Evolutionary conservation across 1,140 invertebrate species (phyloP), one percentile per base, ranked within the genome.

Genomic region (Melitaea cinxia): DNA sequence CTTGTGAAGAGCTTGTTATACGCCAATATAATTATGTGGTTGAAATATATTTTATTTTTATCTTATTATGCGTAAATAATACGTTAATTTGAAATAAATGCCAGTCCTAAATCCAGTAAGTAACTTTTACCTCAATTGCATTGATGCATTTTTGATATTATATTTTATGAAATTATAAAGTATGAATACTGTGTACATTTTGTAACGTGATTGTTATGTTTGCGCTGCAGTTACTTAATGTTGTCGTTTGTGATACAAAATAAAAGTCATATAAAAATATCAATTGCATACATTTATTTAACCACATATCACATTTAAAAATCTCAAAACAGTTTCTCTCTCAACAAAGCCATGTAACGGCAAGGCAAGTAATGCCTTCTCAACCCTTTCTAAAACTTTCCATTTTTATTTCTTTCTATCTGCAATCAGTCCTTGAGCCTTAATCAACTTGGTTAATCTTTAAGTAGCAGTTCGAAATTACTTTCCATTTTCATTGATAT

Each of bases 221-320:
- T 87, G 86, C 86, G 80, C 79, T 90, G 85, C 85, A 88, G 88
- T 88, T 33, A 33, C 30, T 33, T 90, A 86, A 88, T 90, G 88
- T 89, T 85, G 83, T 88, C 65, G 77, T 82, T 90, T 88, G 81
- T 85, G 80, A 87, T 89, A 90, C 56, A 10, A 61, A 67, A 88
- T 89, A 89, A 89, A 88, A 88, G 55, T 73, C 71, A 47, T 61
- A 61, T 61, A 49, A n/a, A n/a, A 67, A 28, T 56, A 61, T 45
- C 1, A 30, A 26, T 55, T 42, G n/a, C 6, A 42, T 35, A 0
- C 55, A 54, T 72, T 72, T 77, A 71, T 72, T 68, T 65, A 30
- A n/a, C 15, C 21, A 58, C 58, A 30, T 24, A 59, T 50, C 54
- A 50, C 50, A 62, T 61, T 53, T 52, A 33, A 23, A 37, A 63